Evolutionary conservation across 2,113 vertebrate species (phyloP).

Genomic region (Pseudopipra pipra): DNA sequence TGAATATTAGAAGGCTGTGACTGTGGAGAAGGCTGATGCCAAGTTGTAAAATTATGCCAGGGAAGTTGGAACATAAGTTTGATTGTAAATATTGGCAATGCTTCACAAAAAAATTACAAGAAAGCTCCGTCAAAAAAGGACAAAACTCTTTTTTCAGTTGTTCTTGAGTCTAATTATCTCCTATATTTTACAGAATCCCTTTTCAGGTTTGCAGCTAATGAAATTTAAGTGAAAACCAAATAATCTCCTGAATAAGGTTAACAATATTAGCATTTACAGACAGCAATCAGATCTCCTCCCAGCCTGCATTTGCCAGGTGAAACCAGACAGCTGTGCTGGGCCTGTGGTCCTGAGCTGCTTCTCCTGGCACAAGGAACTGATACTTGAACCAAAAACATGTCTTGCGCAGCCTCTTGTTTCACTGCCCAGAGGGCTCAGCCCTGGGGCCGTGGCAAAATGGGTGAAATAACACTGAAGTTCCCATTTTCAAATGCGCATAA

Average conservation of each 20-base stretch:
- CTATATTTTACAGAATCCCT: not conserved
- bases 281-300: not conserved
- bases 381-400: not conserved
- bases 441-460: not conserved
- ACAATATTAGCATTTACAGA: not conserved
- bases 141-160: not conserved
- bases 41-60: not conserved
- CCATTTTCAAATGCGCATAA: not conserved
- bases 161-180: not conserved
- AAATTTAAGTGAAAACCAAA: conserved; percentile 9
- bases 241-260: not conserved
- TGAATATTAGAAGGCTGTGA: conserved; percentile 17
- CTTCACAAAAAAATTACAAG: conserved; percentile 23
- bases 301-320: not conserved
- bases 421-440: not conserved
- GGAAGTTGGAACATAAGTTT: conserved; percentile 35
- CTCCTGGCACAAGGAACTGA: not conserved
- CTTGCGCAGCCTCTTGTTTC: not conserved
- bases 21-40: not conserved
- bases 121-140: not conserved
- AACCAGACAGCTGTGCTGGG: not conserved
- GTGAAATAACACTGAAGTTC: not conserved
- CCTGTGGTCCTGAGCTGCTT: not conserved
- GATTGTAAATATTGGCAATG: conserved; percentile 61
- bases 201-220: conserved; percentile 11